Percentiles rank a stretch among this genome's conserved stretches.
phyloP scores from a whole-genome alignment of 1,140 invertebrate species.

The Aleiodes sp. region DNA sequence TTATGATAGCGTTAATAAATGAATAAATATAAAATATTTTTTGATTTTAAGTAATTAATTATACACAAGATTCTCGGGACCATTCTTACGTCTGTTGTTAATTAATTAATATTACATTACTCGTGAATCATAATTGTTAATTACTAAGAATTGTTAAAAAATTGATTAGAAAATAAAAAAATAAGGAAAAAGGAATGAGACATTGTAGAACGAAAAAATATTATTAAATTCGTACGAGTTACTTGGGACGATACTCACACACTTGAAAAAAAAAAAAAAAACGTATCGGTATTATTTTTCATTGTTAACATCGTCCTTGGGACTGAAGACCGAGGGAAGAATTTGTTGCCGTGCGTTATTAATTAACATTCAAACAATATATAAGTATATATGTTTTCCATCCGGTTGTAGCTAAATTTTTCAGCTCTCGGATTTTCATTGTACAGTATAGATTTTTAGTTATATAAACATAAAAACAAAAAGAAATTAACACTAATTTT shows the following conservation, averaged over 20 bases:
- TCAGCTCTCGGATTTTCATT: conserved; percentile 6
- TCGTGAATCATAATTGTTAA: neutral
- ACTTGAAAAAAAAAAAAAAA: neutral
- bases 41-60: neutral
- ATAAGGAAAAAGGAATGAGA: neutral
- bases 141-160: neutral
- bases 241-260: neutral
- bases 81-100: neutral
- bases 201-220: neutral
- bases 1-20: neutral
- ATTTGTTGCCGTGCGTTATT: neutral
- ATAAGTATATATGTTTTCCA: neutral
- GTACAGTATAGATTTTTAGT: conserved; percentile 1
- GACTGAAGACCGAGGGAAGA: neutral
- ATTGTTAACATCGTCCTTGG: neutral
- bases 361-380: neutral
- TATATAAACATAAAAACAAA: neutral
- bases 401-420: neutral
- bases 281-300: neutral
- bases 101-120: neutral
- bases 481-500: neutral
- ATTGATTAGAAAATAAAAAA: neutral
- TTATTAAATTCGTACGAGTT: neutral
- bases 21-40: neutral
- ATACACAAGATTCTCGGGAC: conserved; percentile 4